These are phyloP conservation scores for Cepaea nemoralis DNA, from an alignment of 1,140 invertebrate species.

Conservation along the genomic window DNA sequence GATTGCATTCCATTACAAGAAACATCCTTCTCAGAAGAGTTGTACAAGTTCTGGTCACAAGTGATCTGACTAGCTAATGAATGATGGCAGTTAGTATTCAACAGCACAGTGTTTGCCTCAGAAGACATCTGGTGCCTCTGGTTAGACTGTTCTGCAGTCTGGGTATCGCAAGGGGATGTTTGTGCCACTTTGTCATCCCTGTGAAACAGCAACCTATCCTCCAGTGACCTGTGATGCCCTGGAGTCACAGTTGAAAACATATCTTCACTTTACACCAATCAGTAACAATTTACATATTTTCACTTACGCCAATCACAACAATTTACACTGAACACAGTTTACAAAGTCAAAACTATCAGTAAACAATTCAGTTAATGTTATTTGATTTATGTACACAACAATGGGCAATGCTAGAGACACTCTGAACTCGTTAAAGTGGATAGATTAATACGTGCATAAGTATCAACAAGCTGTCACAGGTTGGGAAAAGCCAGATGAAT, in stretches of 20 bases:
- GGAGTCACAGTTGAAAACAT: background rate
- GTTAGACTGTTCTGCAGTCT: slow-evolving; percentile 27
- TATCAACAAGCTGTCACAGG: too few species aligned
- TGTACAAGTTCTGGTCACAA: background rate
- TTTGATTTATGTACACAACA: too few species aligned
- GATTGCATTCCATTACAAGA: background rate
- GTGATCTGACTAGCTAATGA: slow-evolving; percentile 9
- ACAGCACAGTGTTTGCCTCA: background rate
- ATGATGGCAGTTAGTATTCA: background rate
- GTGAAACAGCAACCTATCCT: slow-evolving; percentile 29
- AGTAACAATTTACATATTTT: background rate
- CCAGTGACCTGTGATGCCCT: slow-evolving; percentile 2
- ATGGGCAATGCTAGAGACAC: too few species aligned
- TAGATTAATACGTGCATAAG: too few species aligned
- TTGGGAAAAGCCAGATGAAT: too few species aligned
- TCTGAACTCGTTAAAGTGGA: too few species aligned
- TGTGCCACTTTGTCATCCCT: slow-evolving; percentile 34
- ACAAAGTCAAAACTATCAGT: too few species aligned
- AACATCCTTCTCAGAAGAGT: background rate
- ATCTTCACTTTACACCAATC: background rate
- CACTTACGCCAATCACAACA: too few species aligned
- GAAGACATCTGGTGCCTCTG: slow-evolving; percentile 35
- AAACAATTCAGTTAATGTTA: too few species aligned
- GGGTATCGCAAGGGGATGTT: slow-evolving; percentile 32
- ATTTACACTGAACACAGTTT: too few species aligned